phyloP scores from a whole-genome alignment of 2,113 vertebrate species.

The Brienomyrus longianalis region DNA sequence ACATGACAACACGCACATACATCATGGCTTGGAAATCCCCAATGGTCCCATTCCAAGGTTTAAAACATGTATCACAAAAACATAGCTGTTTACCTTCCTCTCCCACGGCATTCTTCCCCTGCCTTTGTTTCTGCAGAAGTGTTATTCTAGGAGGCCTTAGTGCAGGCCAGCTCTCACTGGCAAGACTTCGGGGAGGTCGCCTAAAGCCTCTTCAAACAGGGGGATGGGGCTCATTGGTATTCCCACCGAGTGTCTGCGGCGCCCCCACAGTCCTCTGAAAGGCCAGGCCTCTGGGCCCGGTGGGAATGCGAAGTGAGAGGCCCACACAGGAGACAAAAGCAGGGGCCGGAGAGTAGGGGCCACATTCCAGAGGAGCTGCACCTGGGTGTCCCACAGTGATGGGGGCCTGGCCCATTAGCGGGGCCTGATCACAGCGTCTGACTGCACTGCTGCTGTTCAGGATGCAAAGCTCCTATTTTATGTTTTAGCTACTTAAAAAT shows the following conservation, averaged over 20 bases:
- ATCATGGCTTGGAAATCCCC: neutral
- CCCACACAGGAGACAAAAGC: slow-evolving; percentile 16
- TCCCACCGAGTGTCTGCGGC: slow-evolving; percentile 1
- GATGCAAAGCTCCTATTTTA: neutral
- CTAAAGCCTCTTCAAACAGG: slow-evolving; percentile 17
- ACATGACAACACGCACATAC: slow-evolving; percentile 7
- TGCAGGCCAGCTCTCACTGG: slow-evolving; percentile 6
- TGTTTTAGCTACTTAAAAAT: neutral
- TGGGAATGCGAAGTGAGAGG: slow-evolving; percentile 22
- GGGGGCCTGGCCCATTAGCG: neutral
- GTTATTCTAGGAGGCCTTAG: slow-evolving; percentile 18
- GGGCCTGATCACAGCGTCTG: neutral
- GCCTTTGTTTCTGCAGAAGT: slow-evolving; percentile 12
- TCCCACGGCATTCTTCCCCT: slow-evolving; percentile 12
- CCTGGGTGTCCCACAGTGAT: slow-evolving; percentile 23
- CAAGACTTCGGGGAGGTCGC: neutral
- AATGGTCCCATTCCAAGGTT: slow-evolving; percentile 17
- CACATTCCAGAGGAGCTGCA: slow-evolving; percentile 19
- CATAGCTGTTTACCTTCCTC: slow-evolving; percentile 33
- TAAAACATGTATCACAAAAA: slow-evolving; percentile 15
- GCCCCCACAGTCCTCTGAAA: slow-evolving; percentile 14
- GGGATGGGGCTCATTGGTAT: slow-evolving; percentile 20
- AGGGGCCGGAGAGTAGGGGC: slow-evolving; percentile 19
- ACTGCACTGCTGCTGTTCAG: neutral
- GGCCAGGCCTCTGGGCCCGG: slow-evolving; percentile 12